These are phyloP conservation scores for Andrena cerasifolii DNA, from an alignment of 1,140 invertebrate species.

Conservation along the genomic window DNA sequence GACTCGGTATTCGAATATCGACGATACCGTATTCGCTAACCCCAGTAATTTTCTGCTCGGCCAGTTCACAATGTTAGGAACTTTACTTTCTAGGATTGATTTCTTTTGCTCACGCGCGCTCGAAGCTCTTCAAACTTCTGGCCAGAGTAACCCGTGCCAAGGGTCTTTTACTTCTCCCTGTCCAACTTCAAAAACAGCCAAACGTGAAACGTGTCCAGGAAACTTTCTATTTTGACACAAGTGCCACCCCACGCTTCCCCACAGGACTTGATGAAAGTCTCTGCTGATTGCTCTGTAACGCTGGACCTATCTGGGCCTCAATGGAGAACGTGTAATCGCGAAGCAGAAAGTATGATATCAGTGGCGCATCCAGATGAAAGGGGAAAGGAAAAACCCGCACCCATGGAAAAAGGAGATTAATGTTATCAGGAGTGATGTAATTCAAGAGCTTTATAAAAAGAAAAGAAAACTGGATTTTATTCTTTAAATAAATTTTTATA, in stretches of 20 bases:
- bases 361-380: too few species aligned
- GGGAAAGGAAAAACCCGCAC: too few species aligned
- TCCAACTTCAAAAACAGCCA: slow-evolving; percentile 33
- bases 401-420: too few species aligned
- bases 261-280: neutral
- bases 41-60: neutral
- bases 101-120: slow-evolving; percentile 37
- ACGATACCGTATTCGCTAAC: too few species aligned
- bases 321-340: neutral
- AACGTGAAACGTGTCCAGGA: slow-evolving; percentile 34
- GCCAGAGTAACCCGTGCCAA: slow-evolving; percentile 19
- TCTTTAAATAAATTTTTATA: too few species aligned
- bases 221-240: slow-evolving; percentile 1
- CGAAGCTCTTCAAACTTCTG: slow-evolving; percentile 34
- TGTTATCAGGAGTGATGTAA: too few species aligned
- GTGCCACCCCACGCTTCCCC: neutral
- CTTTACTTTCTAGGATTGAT: slow-evolving; percentile 30
- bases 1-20: too few species aligned
- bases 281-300: neutral
- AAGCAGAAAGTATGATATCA: too few species aligned
- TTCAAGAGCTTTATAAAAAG: too few species aligned
- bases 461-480: too few species aligned
- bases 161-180: slow-evolving; percentile 30
- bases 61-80: neutral
- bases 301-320: neutral